phyloP scores from a whole-genome alignment of 2,888 invertebrate species.

The Griposia aprilina region DNA sequence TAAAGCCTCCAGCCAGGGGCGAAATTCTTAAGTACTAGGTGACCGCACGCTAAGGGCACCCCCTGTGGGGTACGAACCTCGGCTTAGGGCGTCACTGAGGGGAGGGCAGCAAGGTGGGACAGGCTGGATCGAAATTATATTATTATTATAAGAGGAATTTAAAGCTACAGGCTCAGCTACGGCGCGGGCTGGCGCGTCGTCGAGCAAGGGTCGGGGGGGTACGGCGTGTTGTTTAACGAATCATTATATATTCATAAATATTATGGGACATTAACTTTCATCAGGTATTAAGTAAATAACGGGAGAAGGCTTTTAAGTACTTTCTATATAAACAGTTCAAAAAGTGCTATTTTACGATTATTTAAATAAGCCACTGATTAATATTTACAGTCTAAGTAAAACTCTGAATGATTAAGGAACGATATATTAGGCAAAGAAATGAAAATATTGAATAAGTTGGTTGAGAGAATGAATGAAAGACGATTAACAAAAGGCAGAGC shows the following conservation, averaged over 20 bases:
- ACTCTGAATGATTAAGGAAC: neutral
- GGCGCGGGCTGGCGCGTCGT: too few species aligned
- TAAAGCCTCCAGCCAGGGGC: too few species aligned
- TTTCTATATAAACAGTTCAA: neutral
- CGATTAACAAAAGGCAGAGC: neutral
- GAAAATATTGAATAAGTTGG: neutral
- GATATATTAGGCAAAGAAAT: too few species aligned
- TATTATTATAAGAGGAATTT: too few species aligned
- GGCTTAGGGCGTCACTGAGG: too few species aligned
- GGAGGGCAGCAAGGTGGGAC: too few species aligned
- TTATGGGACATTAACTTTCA: constrained; percentile 12
- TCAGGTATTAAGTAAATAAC: neutral
- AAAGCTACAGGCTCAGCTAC: too few species aligned
- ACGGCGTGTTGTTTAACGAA: constrained; percentile 6
- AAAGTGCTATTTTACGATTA: neutral
- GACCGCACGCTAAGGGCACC: too few species aligned
- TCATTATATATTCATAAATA: constrained; percentile 17
- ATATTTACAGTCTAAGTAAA: neutral
- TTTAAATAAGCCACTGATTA: neutral
- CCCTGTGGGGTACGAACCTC: too few species aligned
- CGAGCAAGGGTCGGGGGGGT: too few species aligned
- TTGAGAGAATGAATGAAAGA: constrained; percentile 10
- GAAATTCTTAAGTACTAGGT: too few species aligned
- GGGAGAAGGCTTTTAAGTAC: neutral
- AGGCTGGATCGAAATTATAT: too few species aligned